phyloP scores from a whole-genome alignment of 2,113 vertebrate species.

The Rhadina sibilatrix region DNA sequence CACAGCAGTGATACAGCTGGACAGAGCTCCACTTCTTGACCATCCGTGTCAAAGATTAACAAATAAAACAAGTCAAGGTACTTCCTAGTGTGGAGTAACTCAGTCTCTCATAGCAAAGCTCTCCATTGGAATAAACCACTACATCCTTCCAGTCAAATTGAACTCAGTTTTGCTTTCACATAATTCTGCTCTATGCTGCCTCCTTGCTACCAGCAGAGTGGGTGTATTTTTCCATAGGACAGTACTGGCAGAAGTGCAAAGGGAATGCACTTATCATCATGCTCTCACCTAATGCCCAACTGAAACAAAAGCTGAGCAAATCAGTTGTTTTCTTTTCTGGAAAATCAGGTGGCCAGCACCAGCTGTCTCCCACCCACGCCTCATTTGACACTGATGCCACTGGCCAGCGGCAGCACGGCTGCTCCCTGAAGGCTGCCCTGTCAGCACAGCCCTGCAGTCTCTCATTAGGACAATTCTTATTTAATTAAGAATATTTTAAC shows the following conservation, averaged over 20 bases:
- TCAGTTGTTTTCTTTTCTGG: neutral
- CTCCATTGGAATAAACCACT: neutral
- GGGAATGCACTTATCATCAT: neutral
- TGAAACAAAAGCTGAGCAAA: neutral
- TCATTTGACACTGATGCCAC: neutral
- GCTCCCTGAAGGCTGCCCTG: neutral
- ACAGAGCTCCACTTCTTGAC: neutral
- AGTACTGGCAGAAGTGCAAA: neutral
- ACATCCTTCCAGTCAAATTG: neutral
- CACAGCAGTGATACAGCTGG: neutral
- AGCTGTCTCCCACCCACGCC: neutral
- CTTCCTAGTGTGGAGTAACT: neutral
- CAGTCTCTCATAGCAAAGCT: neutral
- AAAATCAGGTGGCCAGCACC: neutral
- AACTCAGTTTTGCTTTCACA: neutral
- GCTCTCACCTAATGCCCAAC: neutral
- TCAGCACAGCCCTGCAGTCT: neutral
- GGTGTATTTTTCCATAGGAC: neutral
- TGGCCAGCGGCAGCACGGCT: fast-evolving
- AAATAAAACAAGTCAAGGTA: neutral
- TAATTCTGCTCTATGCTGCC: neutral
- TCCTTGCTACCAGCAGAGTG: neutral
- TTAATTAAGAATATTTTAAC: neutral
- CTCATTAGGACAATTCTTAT: fast-evolving
- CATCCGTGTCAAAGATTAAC: neutral